Evolutionary conservation across 2,113 vertebrate species (phyloP).

Genomic region (Casuarius casuarius): DNA sequence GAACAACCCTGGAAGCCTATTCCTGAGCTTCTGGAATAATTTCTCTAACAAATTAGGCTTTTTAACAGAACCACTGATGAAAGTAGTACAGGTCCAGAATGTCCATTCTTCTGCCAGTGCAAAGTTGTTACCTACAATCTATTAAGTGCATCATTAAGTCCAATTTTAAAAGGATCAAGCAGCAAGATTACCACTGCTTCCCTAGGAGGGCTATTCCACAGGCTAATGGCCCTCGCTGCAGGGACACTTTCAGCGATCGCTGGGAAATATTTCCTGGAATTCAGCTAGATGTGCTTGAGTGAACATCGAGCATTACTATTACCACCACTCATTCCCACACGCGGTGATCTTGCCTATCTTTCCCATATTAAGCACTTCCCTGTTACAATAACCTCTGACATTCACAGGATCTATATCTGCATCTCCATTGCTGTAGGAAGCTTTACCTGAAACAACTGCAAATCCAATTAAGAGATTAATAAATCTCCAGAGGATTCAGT

Average conservation of each 20-base stretch:
- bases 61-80: background rate
- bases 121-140: background rate
- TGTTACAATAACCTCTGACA: background rate
- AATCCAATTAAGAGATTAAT: conserved; percentile 22
- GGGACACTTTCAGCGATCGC: background rate
- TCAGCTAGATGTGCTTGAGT: too few species aligned
- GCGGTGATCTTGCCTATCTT: background rate
- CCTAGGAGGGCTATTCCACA: background rate
- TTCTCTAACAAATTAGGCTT: background rate
- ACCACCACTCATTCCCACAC: background rate
- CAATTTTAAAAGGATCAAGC: background rate
- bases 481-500: background rate
- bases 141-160: accelerated
- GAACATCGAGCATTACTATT: accelerated
- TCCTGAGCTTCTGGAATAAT: background rate
- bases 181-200: accelerated
- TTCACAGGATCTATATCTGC: background rate
- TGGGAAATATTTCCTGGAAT: background rate
- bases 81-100: background rate
- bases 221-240: background rate
- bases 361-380: background rate
- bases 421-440: background rate
- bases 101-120: background rate
- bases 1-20: background rate
- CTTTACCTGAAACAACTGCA: background rate